These are phyloP conservation scores for Pachycephala philippinensis DNA, from an alignment of 2,113 vertebrate genomes.

Conservation along the genomic window DNA sequence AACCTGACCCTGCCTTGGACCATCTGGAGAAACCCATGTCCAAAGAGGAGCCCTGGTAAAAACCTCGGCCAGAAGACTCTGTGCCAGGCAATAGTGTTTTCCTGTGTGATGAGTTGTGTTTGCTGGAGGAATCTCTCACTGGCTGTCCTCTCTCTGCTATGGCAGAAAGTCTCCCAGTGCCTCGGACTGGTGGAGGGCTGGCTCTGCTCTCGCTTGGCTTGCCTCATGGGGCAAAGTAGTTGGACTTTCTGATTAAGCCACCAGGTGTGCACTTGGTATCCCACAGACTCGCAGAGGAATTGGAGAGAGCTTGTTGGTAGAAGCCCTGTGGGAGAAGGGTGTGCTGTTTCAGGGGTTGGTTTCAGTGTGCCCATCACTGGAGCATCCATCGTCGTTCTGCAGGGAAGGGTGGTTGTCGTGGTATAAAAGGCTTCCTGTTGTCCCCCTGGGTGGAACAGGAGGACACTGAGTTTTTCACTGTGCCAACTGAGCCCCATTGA, in stretches of 20 bases:
- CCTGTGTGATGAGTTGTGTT: slow-evolving; percentile 18
- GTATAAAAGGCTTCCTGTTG: not conserved
- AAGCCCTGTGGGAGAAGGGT: not conserved
- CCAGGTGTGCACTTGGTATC: slow-evolving; percentile 21
- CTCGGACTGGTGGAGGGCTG: slow-evolving; percentile 2
- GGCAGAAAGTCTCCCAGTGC: slow-evolving; percentile 44
- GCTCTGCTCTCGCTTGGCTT: slow-evolving; percentile 14
- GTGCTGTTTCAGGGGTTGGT: not conserved
- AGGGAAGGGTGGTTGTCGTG: not conserved
- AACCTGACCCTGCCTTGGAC: slow-evolving; percentile 27
- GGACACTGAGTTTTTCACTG: slow-evolving; percentile 37
- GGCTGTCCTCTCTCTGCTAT: slow-evolving; percentile 8
- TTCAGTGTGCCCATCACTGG: not conserved
- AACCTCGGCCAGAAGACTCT: not conserved
- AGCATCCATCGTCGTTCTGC: not conserved
- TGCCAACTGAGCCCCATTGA: slow-evolving; percentile 54
- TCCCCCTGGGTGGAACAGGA: not conserved
- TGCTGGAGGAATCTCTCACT: slow-evolving; percentile 25
- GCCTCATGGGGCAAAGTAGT: not conserved
- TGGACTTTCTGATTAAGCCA: not conserved
- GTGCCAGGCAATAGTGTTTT: not conserved
- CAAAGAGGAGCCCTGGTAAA: slow-evolving; percentile 25
- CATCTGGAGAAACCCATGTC: not conserved
- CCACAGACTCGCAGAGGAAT: not conserved
- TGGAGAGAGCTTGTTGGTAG: not conserved